Percentiles rank a stretch among this genome's conserved stretches.
Evolutionary conservation across 2,113 vertebrate genomes (phyloP).

Genomic region (Percina caprodes): DNA sequence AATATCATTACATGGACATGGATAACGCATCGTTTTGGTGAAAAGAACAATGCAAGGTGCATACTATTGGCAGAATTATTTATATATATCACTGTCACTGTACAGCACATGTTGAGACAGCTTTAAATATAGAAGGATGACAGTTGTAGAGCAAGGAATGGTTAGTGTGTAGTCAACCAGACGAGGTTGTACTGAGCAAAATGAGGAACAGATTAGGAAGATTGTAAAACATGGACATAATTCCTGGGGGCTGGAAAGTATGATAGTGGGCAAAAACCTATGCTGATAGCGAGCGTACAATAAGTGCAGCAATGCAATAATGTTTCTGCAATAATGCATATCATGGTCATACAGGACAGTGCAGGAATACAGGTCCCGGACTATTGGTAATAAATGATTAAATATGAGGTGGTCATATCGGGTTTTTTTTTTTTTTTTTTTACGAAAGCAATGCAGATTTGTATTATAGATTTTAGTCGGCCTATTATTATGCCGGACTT

Average conservation of each 20-base stretch:
- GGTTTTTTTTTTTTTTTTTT: not conserved
- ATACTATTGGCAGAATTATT: constrained; percentile 1
- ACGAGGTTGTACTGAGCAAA: constrained; percentile 34
- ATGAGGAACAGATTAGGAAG: constrained; percentile 44
- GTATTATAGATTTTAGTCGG: constrained; percentile 5
- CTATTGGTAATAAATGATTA: constrained; percentile 11
- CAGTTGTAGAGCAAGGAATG: constrained; percentile 10
- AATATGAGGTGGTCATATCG: not conserved
- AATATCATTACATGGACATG: not conserved
- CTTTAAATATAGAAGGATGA: constrained; percentile 18
- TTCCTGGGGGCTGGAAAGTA: constrained; percentile 40
- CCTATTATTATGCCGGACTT: not conserved
- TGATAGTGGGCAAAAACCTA: constrained; percentile 34
- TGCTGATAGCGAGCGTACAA: constrained; percentile 49
- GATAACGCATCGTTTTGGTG: not conserved
- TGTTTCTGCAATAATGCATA: constrained; percentile 32
- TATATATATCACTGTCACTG: constrained; percentile 9
- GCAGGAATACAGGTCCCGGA: constrained; percentile 23
- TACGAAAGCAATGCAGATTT: not conserved
- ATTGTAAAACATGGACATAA: constrained; percentile 46
- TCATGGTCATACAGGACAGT: constrained; percentile 16
- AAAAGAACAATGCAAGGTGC: not conserved
- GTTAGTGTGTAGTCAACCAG: constrained; percentile 47
- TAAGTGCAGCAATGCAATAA: constrained; percentile 50
- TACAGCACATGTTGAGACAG: constrained; percentile 3